Base-by-base conservation (phyloP, 2,113 vertebrate species). In the Passer domesticus region DNA sequence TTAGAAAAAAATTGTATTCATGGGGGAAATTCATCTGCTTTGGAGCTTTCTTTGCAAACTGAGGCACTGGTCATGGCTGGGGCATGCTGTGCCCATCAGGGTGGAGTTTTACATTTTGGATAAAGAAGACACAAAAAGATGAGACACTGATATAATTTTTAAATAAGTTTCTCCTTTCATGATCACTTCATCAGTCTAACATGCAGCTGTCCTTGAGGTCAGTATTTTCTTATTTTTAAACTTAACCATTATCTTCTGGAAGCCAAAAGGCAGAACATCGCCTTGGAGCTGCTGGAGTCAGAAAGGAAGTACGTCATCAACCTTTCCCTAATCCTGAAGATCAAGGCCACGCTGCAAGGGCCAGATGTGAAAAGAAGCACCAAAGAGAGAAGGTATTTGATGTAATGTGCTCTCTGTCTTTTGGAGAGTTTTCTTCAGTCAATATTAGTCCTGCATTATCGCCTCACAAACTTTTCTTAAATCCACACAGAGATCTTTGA, bases 281-380 rank as follows among this genome's bases (percentile, higher is more conserved):
- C 99, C 53, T 97, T 99, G 96, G 99, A 99, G 96, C 98, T 99
- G 95, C 97, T 99, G 93, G 99, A 99, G 95, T 99, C 99, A 7
- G 99, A 99, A 97, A 98, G 99, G 73, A 98, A 99, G 56, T 99
- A 99, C 2, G 99, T 99, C 49, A 99, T 99, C 56, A 98, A 99
- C 89, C 97, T 99, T 62, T 99, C 99, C 75, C 97, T 99, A 75
- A 97, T 99, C 62, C 98, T 99, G 96, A 99, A 99, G 98, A 99
- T 99, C 95, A 99, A 99, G 96, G 98, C 99, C 87, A 98, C 98
- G 1, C 98, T 99, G 95, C 99, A 99, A 74, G 99, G 98, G 33
- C 98, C 98, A 33, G 99, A 99, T 73, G 97, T 98, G 78, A 97
- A 99, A 90, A 97, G 98, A 94, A 98, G 97, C 67, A 84, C 98